Conservation (phyloP, 2,797 vertebrate genomes). For the Anisognathus igniventris region DNA sequence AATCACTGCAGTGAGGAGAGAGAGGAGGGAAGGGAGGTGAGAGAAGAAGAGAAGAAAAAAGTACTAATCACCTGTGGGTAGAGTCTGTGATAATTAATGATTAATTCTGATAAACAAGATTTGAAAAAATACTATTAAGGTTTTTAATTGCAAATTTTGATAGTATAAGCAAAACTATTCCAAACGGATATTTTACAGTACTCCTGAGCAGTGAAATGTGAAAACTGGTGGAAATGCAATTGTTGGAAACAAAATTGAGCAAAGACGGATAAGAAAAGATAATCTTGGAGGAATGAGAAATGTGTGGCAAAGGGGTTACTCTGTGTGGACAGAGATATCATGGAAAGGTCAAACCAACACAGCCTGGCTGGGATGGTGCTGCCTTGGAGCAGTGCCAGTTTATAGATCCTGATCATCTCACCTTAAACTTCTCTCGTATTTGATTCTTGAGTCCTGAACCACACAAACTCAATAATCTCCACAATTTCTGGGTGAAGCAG, state of each 20-base stretch:
- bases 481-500: neutral
- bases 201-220: neutral
- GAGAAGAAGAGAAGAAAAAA: neutral
- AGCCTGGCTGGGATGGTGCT: rapidly evolving
- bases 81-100: neutral
- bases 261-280: neutral
- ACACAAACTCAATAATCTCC: neutral
- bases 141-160: neutral
- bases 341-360: rapidly evolving
- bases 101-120: neutral
- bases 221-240: neutral
- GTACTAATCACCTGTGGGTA: neutral
- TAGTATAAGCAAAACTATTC: neutral
- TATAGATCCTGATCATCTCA: neutral
- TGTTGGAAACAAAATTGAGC: neutral
- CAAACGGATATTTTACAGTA: neutral
- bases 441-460: neutral
- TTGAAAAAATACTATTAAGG: neutral
- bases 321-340: rapidly evolving
- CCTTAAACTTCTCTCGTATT: neutral
- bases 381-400: neutral
- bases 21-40: neutral
- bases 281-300: neutral
- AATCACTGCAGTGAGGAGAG: neutral
- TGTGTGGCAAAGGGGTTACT: neutral